Base-by-base conservation (phyloP, 2,888 invertebrate species). In the Agrochola macilenta region DNA sequence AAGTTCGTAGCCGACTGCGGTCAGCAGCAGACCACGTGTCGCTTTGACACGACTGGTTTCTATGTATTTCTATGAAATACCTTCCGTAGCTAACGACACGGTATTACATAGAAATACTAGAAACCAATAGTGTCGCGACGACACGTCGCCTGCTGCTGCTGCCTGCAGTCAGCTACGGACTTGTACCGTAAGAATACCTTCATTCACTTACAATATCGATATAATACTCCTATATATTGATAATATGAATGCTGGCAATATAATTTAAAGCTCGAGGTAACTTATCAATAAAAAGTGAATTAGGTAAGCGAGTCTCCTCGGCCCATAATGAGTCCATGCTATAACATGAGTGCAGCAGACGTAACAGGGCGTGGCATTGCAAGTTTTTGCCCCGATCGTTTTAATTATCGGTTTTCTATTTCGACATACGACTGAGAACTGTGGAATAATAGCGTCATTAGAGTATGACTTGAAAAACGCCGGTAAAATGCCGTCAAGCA, bases 341-440 rank as follows among this genome's bases (percentile, higher is more conserved):
- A 20, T 68, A 66, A 17, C 66, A 69, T 58, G 69, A 68, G 79
- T 75, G 82, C 81, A 79, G 61, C 76, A 81, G 73, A 87, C 81
- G 80, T 83, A 84, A 82, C 82, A 85, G 81, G 89, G 85, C 87
- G 87, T 83, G 81, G 81, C 68, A 70, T 75, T 78, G 72, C 76
- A 78, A 76, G 82, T 92, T 93, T 93, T 93, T 92, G 83, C 88
- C 72, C 70, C 75, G 78, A 74, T 89, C 83, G 79, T 70, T 87
- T 88, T 93, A 95, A 95, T 95, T 92, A 93, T 90, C 90, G 83
- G 93, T 95, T 95, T 95, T 95, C 96, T 95, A 95, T 93, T 93
- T 93, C 91, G 85, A 90, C 86, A 90, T 91, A 90, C 87, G 89
- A 92, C 92, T 95, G 95, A 92, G 95, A 96, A 95, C 92, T 85